Conservation (phyloP, 35 echinoderm and acorn worm species). For the Diadema setosum region DNA sequence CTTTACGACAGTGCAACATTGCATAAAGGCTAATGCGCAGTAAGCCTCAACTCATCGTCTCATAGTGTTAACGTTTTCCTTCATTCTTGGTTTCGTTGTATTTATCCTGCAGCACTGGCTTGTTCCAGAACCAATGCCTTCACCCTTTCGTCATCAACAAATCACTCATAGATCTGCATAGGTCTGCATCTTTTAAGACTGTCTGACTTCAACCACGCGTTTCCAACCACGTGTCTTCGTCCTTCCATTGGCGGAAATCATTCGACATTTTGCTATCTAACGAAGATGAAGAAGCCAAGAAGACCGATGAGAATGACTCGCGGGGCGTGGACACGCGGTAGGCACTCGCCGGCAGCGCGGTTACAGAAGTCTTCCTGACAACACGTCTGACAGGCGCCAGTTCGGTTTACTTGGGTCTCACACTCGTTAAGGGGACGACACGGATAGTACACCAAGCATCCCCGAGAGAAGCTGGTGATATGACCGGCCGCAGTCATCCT, state of each 20-base stretch:
- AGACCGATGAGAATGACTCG: neutral
- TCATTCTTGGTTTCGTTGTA: neutral
- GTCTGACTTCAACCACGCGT: too few relatives aligned
- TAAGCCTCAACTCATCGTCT: neutral
- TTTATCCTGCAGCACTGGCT: too few relatives aligned
- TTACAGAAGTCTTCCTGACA: neutral
- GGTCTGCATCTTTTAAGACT: too few relatives aligned
- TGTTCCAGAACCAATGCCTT: too few relatives aligned
- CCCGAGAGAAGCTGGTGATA: neutral
- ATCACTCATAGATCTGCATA: too few relatives aligned
- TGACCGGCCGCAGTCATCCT: conserved; percentile 3
- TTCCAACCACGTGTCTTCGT: too few relatives aligned
- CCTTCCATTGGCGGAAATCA: too few relatives aligned
- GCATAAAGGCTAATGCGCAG: neutral
- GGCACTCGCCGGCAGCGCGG: neutral
- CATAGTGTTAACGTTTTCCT: neutral
- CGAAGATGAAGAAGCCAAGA: neutral
- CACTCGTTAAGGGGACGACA: neutral
- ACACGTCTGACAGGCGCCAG: neutral
- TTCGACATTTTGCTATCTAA: neutral
- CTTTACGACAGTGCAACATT: neutral
- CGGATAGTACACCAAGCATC: neutral
- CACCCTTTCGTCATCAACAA: too few relatives aligned
- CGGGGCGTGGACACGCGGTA: neutral
- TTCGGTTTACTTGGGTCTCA: neutral